A percentile compares a stretch with the other conserved stretches of the same genome.
These are phyloP conservation scores for Drosophila setosimentum DNA, from an alignment of 2,888 invertebrate genomes.

Conservation along the genomic window DNA sequence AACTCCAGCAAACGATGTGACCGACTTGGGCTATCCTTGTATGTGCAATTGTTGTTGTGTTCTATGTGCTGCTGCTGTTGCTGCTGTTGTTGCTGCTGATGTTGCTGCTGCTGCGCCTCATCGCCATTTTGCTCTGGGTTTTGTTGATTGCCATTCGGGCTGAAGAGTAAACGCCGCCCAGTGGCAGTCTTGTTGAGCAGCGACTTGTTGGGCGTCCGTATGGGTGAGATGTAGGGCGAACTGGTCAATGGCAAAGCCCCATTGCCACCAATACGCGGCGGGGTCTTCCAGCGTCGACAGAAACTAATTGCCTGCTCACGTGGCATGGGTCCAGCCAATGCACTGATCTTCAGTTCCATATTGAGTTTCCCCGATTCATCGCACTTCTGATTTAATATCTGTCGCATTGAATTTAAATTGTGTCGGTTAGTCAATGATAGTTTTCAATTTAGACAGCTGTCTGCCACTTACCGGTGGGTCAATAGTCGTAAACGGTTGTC, in stretches of 20 bases:
- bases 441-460: background rate
- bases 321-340: conserved; percentile 97
- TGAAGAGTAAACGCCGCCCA: conserved; percentile 65
- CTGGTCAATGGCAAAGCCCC: conserved; percentile 57
- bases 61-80: conserved; percentile 32
- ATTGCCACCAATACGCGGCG: conserved; percentile 87
- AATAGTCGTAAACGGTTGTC: conserved; percentile 91
- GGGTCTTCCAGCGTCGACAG: conserved; percentile 93
- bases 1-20: conserved; percentile 17
- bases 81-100: conserved; percentile 9
- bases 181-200: conserved; percentile 29
- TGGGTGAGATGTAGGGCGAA: conserved; percentile 71
- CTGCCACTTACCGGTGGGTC: conserved; percentile 88
- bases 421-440: background rate
- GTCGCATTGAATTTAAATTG: conserved; percentile 11
- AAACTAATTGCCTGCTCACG: conserved; percentile 89
- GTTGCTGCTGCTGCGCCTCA: background rate
- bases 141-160: conserved; percentile 64
- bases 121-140: conserved; percentile 23
- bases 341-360: conserved; percentile 91
- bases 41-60: conserved; percentile 55
- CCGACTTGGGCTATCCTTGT: conserved; percentile 7
- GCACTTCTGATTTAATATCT: conserved; percentile 86
- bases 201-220: conserved; percentile 57
- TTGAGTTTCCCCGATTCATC: conserved; percentile 88